Evolutionary conservation across 2,797 vertebrate species (phyloP), one percentile per base, ranked within the genome.

Genomic region (Epinephelus coioides): DNA sequence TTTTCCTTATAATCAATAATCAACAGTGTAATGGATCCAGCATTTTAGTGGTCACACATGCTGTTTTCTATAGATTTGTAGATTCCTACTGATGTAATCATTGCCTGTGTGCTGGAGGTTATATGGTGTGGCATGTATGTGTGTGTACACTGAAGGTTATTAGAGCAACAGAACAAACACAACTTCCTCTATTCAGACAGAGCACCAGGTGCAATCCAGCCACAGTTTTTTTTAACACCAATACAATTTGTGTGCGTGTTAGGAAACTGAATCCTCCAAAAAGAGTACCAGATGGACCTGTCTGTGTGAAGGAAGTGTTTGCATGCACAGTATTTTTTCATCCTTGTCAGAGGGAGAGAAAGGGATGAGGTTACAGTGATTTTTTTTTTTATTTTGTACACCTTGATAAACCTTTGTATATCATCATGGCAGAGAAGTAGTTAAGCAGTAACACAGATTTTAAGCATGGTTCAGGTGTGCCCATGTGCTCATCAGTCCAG

Each of bases 151-250:
- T 43, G 46, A 64, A 54, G 46, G 70, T 78, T 57, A 80, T 81
- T 66, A 64, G 68, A 79, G 64, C 55, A 66, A 61, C 53, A 70
- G 43, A 83, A 76, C 40, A 77, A 61, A 73, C 69, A 47, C 0
- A 3, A 74, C 71, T 83, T 89, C 82, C 84, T 82, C 53, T 78
- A 85, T 88, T 82, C 47, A 78, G 38, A 76, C 21, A 50, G 71
- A 83, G 66, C 81, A 59, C 34, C 69, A 80, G 73, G 65, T 89
- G 81, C 78, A 82, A 55, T 60, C 38, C 73, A 75, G 74, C 65
- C 73, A 61, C 34, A 27, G 66, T 19, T 73, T 51, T 40, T 65
- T 65, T 78, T 71, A 70, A 59, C 65, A 25, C 46, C 21, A 66
- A 34, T 56, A 72, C 56, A 59, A 44, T 70, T 17, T 81, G 50